Base-by-base conservation (phyloP, 2,113 vertebrate genomes). In the Mobula hypostoma region DNA sequence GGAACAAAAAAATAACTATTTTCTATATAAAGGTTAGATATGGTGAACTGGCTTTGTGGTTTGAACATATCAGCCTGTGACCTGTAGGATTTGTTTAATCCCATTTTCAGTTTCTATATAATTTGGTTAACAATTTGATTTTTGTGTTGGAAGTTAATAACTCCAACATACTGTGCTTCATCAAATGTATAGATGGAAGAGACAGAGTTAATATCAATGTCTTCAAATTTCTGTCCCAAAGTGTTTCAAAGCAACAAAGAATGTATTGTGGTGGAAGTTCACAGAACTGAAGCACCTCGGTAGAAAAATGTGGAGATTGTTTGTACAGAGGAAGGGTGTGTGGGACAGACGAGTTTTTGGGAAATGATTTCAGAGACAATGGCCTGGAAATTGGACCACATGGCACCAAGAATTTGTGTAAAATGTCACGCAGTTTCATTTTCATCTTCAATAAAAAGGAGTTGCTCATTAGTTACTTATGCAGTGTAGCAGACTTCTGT, bases 41-140 rank as follows among this genome's bases (percentile, higher is more conserved):
- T 90, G 85, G 58, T 90, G 58, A 90, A 90, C 63, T 90, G 85
- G 29, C 63, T 90, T 90, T 90, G 85, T 66, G 58, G 63, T 90
- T 66, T n/a, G n/a, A 32, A 2, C 85, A 32, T 17, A 17, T 29
- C 29, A 32, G 85, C 61, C 85, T 90, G 85, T 32, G 61, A 90
- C n/a, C 85, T 32, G 61, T 61, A 68, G 85, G 58, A 32, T 90
- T 32, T 66, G n/a, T 90, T 66, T 32, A 88, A 90, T 90, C 61
- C 61, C 61, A 66, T 66, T 66, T 74, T 90, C 32, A 68, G 58
- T 90, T 68, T 90, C 61, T 32, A 36, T 90, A 32, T 15, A 68
- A 90, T 19, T 90, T 14, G 6, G 61, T 90, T 90, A 7, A n/a
- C 85, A 66, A 66, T 66, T 87, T 63, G 24, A 11, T 29, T 63